These are phyloP conservation scores for Pherbina coryleti DNA, from an alignment of 2,888 invertebrate species.

Conservation along the genomic window DNA sequence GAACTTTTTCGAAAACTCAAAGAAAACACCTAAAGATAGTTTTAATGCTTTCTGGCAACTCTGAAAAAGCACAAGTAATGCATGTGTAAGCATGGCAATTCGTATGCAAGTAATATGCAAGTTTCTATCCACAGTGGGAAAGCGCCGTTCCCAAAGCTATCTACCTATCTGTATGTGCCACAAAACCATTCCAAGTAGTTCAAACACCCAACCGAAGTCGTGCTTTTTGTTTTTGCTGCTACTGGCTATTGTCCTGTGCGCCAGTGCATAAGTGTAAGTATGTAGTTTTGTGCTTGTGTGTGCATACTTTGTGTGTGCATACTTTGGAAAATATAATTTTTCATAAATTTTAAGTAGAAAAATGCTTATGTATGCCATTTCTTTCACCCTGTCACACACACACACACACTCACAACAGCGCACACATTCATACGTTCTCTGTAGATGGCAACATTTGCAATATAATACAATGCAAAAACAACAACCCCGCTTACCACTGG, in stretches of 20 bases:
- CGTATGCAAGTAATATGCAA: too few relatives aligned
- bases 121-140: too few relatives aligned
- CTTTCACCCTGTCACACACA: slow-evolving; percentile 33
- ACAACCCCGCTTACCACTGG: background rate
- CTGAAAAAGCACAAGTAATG: too few relatives aligned
- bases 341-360: slow-evolving; percentile 60
- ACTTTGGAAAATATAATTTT: slow-evolving; percentile 64
- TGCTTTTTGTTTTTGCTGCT: background rate
- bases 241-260: background rate
- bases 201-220: too few relatives aligned
- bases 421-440: slow-evolving; percentile 22
- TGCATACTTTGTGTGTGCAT: slow-evolving; percentile 45
- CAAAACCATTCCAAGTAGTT: too few relatives aligned
- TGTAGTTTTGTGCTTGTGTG: slow-evolving; percentile 16
- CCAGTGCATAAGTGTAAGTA: background rate
- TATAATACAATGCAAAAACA: slow-evolving; percentile 64
- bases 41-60: too few relatives aligned
- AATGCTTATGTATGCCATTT: slow-evolving; percentile 32
- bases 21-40: too few relatives aligned
- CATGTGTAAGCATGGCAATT: too few relatives aligned
- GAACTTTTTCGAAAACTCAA: too few relatives aligned
- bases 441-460: slow-evolving; percentile 53
- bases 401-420: slow-evolving; percentile 1
- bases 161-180: too few relatives aligned
- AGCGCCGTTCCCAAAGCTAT: too few relatives aligned